Conservation (phyloP, 1,140 invertebrate species). For the Leguminivora glycinivorella region DNA sequence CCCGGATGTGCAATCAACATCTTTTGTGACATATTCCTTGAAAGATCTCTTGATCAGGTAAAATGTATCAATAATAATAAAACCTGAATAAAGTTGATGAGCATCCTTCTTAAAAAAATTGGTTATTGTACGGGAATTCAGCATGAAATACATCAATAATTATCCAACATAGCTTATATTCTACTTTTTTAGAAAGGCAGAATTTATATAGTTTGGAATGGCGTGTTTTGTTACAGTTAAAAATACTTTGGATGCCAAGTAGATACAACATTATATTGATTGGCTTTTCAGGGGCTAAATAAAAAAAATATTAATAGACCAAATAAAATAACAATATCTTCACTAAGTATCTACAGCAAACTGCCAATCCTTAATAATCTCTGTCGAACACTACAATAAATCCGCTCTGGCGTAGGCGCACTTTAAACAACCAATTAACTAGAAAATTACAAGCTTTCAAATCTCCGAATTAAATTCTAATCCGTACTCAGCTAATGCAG, state of each 20-base stretch:
- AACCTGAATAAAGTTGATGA: background rate
- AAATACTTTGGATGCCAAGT: no score
- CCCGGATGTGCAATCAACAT: background rate
- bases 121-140: background rate
- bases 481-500: constrained; percentile 17
- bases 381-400: background rate
- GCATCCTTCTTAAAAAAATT: background rate
- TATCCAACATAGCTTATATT: no score
- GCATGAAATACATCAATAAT: no score
- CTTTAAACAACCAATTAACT: background rate
- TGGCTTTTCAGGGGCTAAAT: no score
- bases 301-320: no score
- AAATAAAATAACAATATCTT: no score
- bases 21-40: background rate
- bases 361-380: no score
- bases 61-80: background rate
- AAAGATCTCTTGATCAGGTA: background rate
- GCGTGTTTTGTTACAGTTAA: no score
- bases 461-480: background rate
- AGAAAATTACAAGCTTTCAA: constrained; percentile 19
- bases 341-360: no score
- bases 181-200: no score
- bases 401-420: background rate
- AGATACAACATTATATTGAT: no score
- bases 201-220: no score